Conservation (phyloP, 2,113 vertebrate genomes). For the Oriolus oriolus region DNA sequence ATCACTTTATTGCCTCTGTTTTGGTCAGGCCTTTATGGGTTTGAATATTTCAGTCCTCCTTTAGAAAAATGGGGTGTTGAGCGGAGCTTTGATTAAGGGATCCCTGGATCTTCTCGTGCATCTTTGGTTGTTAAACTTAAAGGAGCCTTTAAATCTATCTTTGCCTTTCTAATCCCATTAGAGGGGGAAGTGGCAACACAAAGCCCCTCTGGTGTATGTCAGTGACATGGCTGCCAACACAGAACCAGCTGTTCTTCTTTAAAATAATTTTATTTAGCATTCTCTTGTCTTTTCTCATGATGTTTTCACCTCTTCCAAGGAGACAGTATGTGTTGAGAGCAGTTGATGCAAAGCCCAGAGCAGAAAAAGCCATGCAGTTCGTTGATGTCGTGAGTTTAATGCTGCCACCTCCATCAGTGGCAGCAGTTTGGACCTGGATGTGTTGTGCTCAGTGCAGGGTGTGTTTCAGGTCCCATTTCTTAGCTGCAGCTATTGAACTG, state of each 20-base stretch:
- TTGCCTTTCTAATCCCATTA: conserved; percentile 5
- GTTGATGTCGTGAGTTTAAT: background rate
- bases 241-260: conserved; percentile 16
- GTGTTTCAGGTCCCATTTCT: background rate
- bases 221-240: background rate
- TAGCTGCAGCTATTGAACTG: background rate
- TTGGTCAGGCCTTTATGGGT: background rate
- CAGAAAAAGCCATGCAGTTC: background rate
- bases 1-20: background rate
- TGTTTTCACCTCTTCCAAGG: background rate
- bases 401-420: background rate
- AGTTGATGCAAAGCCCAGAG: background rate
- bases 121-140: background rate
- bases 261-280: background rate
- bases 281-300: background rate
- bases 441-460: background rate
- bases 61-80: background rate
- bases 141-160: background rate
- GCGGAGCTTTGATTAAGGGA: background rate
- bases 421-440: background rate
- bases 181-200: background rate
- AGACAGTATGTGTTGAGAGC: background rate
- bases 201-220: background rate
- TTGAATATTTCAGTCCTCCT: background rate
- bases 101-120: background rate